Percentiles rank a stretch among this genome's conserved stretches.
Conservation (phyloP, 2,888 invertebrate species). For the Thalpophila matura region DNA sequence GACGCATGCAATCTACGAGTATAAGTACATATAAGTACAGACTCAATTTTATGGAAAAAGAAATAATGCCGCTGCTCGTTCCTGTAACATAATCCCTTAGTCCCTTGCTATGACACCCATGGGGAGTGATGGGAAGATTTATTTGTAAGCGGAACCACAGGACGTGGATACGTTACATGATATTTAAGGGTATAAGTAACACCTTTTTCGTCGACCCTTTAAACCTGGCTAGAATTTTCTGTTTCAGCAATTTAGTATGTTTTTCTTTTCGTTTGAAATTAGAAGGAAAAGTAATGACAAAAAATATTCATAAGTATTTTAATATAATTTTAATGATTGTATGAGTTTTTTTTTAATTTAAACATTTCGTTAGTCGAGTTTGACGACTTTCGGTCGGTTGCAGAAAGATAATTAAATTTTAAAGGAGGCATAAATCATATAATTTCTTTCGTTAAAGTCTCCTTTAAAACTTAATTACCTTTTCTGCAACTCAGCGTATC, state of each 20-base stretch:
- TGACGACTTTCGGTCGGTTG: too few relatives aligned
- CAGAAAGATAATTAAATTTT: too few relatives aligned
- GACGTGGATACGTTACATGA: conserved; percentile 1
- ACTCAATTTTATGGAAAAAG: not conserved
- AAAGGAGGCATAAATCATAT: too few relatives aligned
- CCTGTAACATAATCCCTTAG: conserved; percentile 19
- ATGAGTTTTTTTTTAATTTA: too few relatives aligned
- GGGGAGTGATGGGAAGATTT: conserved; percentile 35
- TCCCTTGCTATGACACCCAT: conserved; percentile 29
- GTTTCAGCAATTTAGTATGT: not conserved
- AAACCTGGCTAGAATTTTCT: not conserved
- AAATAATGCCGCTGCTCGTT: not conserved
- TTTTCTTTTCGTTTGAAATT: not conserved
- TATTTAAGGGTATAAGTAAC: conserved; percentile 8
- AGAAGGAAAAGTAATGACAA: too few relatives aligned
- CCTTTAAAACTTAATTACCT: too few relatives aligned
- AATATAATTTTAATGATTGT: not conserved
- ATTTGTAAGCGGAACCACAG: conserved; percentile 25
- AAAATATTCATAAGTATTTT: too few relatives aligned
- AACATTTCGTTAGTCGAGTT: too few relatives aligned
- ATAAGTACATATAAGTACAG: too few relatives aligned
- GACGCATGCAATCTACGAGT: not conserved
- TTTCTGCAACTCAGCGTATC: too few relatives aligned
- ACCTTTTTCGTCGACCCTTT: conserved; percentile 6
- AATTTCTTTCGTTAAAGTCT: too few relatives aligned